These are phyloP conservation scores for Grammomys surdaster DNA, from an alignment of 2,113 vertebrate genomes.

Conservation along the genomic window DNA sequence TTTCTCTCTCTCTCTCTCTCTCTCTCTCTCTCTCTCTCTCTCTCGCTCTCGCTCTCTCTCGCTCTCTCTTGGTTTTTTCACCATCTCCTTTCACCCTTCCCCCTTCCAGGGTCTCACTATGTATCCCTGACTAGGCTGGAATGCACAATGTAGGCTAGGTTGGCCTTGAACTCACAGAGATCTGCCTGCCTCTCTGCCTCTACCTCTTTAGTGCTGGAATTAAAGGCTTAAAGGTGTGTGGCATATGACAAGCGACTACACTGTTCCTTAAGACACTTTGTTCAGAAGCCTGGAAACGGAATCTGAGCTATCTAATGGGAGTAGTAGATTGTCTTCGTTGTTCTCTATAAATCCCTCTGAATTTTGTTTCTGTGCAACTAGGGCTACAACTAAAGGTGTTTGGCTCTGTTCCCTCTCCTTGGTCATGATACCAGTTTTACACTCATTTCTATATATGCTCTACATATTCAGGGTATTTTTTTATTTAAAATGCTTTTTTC, in stretches of 20 bases:
- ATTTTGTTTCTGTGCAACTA: background rate
- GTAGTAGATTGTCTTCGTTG: background rate
- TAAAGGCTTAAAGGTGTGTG: background rate
- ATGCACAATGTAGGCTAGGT: background rate
- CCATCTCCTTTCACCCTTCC: background rate
- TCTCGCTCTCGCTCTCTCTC: too few species aligned
- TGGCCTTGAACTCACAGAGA: background rate
- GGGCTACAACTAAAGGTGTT: background rate
- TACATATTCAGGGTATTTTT: background rate
- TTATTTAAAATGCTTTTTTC: background rate
- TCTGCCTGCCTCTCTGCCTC: background rate
- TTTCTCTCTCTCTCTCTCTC: too few species aligned
- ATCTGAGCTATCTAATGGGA: background rate
- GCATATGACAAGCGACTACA: background rate
- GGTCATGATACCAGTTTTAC: background rate
- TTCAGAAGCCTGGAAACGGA: background rate
- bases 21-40: too few species aligned
- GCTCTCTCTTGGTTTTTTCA: background rate
- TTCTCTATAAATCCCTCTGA: background rate
- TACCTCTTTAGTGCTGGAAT: background rate
- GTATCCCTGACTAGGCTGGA: background rate
- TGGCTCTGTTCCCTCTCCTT: slow-evolving; percentile 17
- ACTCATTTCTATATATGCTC: background rate
- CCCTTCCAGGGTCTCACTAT: background rate
- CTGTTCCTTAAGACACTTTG: background rate